These are phyloP conservation scores for Allygus modestus DNA, from an alignment of 2,888 invertebrate genomes.

Conservation along the genomic window DNA sequence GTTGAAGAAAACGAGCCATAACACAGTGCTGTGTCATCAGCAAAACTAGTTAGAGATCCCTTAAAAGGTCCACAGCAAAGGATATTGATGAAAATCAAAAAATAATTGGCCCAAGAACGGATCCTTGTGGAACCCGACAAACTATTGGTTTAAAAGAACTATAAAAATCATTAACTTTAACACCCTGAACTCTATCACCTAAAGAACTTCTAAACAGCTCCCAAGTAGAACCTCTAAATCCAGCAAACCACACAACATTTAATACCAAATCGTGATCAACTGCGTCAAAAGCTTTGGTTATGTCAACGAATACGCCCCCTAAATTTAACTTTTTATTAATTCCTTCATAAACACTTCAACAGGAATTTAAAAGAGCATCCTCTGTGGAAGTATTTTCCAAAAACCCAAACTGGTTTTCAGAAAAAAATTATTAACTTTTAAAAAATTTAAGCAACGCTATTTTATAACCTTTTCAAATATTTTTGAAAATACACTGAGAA, in stretches of 20 bases:
- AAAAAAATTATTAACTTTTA: neutral
- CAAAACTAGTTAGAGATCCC: neutral
- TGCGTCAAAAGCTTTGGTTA: neutral
- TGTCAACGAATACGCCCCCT: neutral
- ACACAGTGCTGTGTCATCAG: neutral
- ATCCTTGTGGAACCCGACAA: conserved; percentile 26
- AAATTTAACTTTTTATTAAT: neutral
- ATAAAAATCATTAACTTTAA: neutral
- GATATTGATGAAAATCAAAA: neutral
- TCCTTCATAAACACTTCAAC: neutral
- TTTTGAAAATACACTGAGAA: neutral
- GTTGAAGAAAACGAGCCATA: neutral
- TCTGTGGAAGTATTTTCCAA: neutral
- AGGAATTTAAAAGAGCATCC: neutral
- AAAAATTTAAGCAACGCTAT: neutral
- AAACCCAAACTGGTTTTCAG: neutral
- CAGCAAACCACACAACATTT: neutral
- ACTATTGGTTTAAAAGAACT: neutral
- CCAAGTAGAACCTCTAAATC: neutral
- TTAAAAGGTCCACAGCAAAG: neutral
- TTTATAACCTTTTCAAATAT: neutral
- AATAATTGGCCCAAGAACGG: conserved; percentile 23
- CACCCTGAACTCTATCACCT: neutral
- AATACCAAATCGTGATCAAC: neutral
- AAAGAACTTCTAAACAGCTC: neutral